Conservation (phyloP, 2,797 vertebrate species). For the Galago senegalensis region DNA sequence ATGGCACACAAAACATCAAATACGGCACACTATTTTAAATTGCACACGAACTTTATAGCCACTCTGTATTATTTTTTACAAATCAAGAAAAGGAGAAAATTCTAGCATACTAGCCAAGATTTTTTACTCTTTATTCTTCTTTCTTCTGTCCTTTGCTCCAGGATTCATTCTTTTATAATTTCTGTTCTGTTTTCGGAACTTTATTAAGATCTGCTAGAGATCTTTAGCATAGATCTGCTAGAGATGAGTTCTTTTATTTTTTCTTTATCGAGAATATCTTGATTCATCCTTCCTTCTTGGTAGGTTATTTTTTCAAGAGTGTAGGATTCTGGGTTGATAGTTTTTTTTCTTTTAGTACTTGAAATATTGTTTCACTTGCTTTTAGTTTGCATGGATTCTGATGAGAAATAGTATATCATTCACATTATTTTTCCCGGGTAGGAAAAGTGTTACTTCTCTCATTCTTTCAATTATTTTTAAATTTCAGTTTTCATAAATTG, state of each 20-base stretch:
- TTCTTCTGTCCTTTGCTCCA: background rate
- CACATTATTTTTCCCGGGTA: background rate
- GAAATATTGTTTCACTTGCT: background rate
- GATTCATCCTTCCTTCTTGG: background rate
- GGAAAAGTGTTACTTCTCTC: background rate
- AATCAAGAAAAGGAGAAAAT: background rate
- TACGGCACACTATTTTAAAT: background rate
- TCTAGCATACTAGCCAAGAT: background rate
- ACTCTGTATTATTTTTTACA: background rate
- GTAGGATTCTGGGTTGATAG: background rate
- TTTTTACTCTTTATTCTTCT: background rate
- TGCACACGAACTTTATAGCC: too few relatives aligned
- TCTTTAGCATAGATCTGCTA: background rate
- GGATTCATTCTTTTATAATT: background rate
- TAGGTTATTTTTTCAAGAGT: too few relatives aligned
- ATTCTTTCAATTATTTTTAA: background rate
- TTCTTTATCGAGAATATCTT: background rate
- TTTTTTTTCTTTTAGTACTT: background rate
- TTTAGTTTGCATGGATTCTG: background rate
- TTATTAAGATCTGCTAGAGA: background rate
- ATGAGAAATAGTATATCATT: background rate
- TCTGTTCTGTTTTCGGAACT: background rate
- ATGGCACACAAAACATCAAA: background rate
- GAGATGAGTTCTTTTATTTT: background rate
- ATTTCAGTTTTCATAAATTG: background rate